Conservation (phyloP, 2,797 vertebrate species). For the Trichosurus vulpecula region DNA sequence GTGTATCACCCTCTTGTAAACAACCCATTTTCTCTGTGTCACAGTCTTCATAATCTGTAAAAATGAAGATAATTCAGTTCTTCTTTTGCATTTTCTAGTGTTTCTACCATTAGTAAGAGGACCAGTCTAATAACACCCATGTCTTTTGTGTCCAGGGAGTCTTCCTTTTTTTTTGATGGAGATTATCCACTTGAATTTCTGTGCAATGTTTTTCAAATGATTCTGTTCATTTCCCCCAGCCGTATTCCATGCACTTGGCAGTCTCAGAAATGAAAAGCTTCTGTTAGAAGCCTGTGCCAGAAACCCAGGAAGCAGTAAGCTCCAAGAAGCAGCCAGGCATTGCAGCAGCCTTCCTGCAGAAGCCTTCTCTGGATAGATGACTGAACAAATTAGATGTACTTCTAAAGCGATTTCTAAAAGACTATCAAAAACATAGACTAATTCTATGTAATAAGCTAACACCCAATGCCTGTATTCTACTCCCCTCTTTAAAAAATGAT, state of each 20-base stretch:
- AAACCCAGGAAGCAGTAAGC: conserved; percentile 69
- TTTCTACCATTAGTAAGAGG: conserved; percentile 23
- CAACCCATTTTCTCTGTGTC: conserved; percentile 61
- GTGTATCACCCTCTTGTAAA: conserved; percentile 40
- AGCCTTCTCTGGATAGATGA: conserved; percentile 67
- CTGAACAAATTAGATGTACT: conserved; percentile 71
- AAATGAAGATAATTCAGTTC: conserved; percentile 53
- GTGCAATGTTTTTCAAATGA: conserved; percentile 58
- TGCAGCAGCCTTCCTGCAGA: conserved; percentile 52
- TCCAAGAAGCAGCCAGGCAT: conserved; percentile 63
- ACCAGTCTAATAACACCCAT: conserved; percentile 36
- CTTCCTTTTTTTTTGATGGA: neutral
- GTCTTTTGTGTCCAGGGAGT: conserved; percentile 36
- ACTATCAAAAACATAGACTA: conserved; percentile 40
- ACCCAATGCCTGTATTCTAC: conserved; percentile 51
- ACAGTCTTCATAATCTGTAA: conserved; percentile 58
- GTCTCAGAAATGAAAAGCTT: conserved; percentile 70
- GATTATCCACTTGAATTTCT: conserved; percentile 59
- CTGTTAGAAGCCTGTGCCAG: conserved; percentile 64
- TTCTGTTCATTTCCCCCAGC: conserved; percentile 62
- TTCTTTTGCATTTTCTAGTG: conserved; percentile 45
- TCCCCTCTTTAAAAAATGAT: conserved; percentile 58
- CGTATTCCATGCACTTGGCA: conserved; percentile 40
- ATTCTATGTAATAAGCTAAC: conserved; percentile 69
- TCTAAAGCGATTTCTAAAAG: conserved; percentile 72